phyloP scores from a whole-genome alignment of 2,797 vertebrate species.

The Halcyon chelicuti region DNA sequence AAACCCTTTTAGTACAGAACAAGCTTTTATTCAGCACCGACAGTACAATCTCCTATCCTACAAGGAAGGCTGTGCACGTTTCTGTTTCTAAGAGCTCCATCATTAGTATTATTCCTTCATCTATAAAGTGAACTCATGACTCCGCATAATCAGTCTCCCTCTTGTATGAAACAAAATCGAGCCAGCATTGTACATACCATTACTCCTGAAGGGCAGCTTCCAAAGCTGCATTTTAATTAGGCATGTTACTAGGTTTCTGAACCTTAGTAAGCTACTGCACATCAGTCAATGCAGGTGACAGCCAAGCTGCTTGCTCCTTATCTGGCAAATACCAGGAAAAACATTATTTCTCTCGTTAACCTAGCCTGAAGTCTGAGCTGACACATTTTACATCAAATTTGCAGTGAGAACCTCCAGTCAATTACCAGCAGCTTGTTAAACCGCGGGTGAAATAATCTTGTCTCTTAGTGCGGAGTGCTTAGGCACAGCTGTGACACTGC shows the following conservation, averaged over 20 bases:
- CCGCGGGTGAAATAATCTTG: not conserved
- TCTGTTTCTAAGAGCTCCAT: not conserved
- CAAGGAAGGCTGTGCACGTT: not conserved
- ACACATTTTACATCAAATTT: not conserved
- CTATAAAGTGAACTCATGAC: conserved; percentile 23
- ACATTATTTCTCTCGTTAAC: not conserved
- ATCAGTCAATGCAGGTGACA: not conserved
- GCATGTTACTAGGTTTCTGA: not conserved
- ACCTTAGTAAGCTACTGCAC: not conserved
- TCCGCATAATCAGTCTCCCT: conserved; percentile 40
- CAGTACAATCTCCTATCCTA: not conserved
- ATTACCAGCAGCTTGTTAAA: conserved; percentile 4
- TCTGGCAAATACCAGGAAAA: not conserved
- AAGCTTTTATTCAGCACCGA: not conserved
- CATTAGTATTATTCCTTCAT: conserved; percentile 10
- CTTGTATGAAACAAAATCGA: not conserved
- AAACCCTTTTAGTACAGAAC: not conserved
- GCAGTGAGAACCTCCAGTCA: not conserved
- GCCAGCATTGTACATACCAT: not conserved
- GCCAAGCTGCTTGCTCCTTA: not conserved
- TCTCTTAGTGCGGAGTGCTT: not conserved
- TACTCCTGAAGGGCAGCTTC: conserved; percentile 10
- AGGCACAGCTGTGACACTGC: not conserved
- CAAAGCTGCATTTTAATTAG: conserved; percentile 28
- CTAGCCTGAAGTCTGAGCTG: not conserved